Base-by-base conservation (phyloP, 2,797 vertebrate genomes). In the Eleutherodactylus coqui region DNA sequence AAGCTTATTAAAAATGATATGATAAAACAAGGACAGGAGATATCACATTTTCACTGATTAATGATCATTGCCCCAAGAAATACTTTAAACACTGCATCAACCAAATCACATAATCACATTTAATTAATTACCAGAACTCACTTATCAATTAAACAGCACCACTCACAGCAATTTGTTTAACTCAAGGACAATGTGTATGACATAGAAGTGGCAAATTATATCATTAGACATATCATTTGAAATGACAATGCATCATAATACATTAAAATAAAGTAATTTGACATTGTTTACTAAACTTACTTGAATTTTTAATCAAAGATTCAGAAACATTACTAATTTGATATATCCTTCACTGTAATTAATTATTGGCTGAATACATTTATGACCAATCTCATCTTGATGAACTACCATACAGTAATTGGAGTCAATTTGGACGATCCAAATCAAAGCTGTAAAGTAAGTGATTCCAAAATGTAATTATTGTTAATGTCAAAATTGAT, bases 41-140 rank as follows among this genome's bases (percentile, higher is more conserved):
- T 80, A 79, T 60, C 76, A 80, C 77, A 72, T 87, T 43, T 73
- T 75, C 76, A 49, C 53, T 87, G 86, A 87, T 87, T 87, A 84
- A 87, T 69, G 69, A 84, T 87, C 82, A 87, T 84, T 87, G 86
- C 86, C 70, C 67, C 43, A 67, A 87, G 55, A 87, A 87, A 80
- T 67, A 75, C 60, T 87, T 84, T 79, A 79, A 83, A 87, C 82
- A 87, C 82, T 21, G 34, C 51, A 51, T 69, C 67, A 87, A 80
- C 82, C 55, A 84, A 79, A 80, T 84, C 76, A 79, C 34, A 79
- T 87, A 79, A 83, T 87, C 86, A 79, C 75, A 75, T 87, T 84
- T 67, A 87, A 84, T 87, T 84, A 84, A 84, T 75, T 87, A 84
- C 60, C 45, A 81, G 49, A 84, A 75, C 69, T 84, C 69, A 79